Evolutionary conservation across 2,888 invertebrate genomes (phyloP).

Genomic region (Polydrusus pterygomalis): DNA sequence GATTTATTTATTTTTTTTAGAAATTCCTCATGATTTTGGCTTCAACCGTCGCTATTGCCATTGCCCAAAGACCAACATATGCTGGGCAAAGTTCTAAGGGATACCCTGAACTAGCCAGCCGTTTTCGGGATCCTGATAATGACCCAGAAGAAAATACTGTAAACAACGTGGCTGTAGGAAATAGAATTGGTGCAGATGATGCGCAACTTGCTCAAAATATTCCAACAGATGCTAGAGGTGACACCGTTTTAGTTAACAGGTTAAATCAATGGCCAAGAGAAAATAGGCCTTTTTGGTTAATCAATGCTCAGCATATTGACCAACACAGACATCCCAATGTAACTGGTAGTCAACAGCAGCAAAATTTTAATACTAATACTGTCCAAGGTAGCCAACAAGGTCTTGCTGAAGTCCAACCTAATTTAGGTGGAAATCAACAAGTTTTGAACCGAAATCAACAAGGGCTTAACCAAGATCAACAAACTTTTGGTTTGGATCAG

Average conservation of each 20-base stretch:
- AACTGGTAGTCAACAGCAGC: slow-evolving; percentile 1
- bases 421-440: neutral
- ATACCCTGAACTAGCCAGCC: slow-evolving; percentile 75
- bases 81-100: slow-evolving; percentile 77
- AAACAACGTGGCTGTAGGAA: slow-evolving; percentile 64
- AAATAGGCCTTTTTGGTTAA: slow-evolving; percentile 82
- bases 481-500: neutral
- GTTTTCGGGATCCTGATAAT: slow-evolving; percentile 65
- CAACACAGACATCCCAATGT: slow-evolving; percentile 55
- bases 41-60: slow-evolving; percentile 54
- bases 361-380: neutral
- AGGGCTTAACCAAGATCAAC: neutral
- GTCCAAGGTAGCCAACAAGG: slow-evolving; percentile 3
- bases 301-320: slow-evolving; percentile 82
- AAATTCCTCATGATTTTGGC: slow-evolving; percentile 55
- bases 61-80: slow-evolving; percentile 79
- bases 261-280: slow-evolving; percentile 80
- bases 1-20: slow-evolving; percentile 57
- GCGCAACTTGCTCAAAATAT: slow-evolving; percentile 72
- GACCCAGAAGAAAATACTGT: slow-evolving; percentile 47
- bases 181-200: slow-evolving; percentile 74
- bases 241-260: slow-evolving; percentile 77
- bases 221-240: slow-evolving; percentile 81
- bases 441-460: neutral
- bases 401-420: slow-evolving; percentile 1